Conservation (phyloP, 2,888 invertebrate genomes). For the Cantharis nigra region DNA sequence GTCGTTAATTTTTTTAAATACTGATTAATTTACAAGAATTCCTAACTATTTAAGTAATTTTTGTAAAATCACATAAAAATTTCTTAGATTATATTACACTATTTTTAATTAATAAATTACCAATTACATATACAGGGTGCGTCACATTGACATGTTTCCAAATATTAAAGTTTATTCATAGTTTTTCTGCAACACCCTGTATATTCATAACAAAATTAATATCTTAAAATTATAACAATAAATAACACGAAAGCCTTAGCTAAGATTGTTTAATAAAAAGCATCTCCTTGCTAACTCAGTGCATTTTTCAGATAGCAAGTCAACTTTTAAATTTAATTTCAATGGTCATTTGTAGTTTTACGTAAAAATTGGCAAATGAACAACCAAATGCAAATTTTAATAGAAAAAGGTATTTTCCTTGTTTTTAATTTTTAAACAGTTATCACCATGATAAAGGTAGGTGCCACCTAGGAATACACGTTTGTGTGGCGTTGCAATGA, state of each 20-base stretch:
- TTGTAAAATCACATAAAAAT: conserved; percentile 20
- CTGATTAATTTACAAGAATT: conserved; percentile 2
- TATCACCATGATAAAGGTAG: background rate
- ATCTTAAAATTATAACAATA: conserved; percentile 3
- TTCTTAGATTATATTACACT: conserved; percentile 22
- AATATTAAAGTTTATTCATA: background rate
- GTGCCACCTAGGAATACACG: background rate
- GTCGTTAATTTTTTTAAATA: conserved; percentile 3
- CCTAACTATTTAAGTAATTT: conserved; percentile 1
- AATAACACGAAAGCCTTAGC: background rate
- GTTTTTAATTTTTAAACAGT: background rate
- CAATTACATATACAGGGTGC: conserved; percentile 20
- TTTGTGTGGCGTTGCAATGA: background rate
- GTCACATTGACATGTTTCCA: background rate
- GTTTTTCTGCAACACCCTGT: background rate
- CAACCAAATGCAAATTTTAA: background rate
- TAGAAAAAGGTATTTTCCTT: background rate
- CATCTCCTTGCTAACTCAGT: background rate
- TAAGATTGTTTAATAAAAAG: background rate
- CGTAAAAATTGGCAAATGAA: background rate
- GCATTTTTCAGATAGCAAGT: background rate
- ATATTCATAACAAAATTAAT: background rate
- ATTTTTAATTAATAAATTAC: conserved; percentile 20
- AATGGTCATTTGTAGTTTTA: background rate
- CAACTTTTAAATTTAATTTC: background rate